A percentile compares a stretch with the other conserved stretches of the same genome.
Conservation (phyloP, 2,113 vertebrate genomes). For the Microcebus griseorufus region DNA sequence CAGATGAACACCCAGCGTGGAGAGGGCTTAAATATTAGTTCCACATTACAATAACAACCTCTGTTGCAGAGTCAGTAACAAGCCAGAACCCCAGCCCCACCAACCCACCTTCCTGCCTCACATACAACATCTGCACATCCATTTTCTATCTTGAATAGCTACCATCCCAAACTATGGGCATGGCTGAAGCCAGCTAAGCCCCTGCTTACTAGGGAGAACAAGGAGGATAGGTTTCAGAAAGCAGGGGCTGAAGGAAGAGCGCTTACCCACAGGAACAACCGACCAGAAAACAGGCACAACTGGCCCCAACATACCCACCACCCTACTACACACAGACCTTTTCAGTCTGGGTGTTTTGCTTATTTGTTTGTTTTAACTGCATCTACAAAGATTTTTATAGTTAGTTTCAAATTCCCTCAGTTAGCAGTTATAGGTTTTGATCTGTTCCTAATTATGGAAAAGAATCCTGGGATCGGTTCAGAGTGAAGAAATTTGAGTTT, state of each 20-base stretch:
- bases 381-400: conserved; percentile 67
- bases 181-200: not conserved
- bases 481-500: conserved; percentile 20
- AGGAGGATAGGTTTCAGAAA: not conserved
- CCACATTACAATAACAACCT: conserved; percentile 65
- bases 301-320: not conserved
- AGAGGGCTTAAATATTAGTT: conserved; percentile 53
- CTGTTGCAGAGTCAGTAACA: conserved; percentile 46
- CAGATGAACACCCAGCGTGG: not conserved
- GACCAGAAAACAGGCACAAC: not conserved
- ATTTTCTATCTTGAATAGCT: not conserved
- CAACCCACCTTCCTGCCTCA: not conserved
- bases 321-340: conserved; percentile 48
- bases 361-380: not conserved
- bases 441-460: conserved; percentile 61
- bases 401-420: conserved; percentile 32
- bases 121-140: not conserved
- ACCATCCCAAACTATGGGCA: not conserved
- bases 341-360: not conserved
- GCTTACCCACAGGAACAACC: not conserved
- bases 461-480: conserved; percentile 15
- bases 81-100: not conserved
- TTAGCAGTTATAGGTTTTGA: conserved; percentile 33
- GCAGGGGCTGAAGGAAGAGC: not conserved
- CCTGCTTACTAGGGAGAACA: not conserved